Conservation (phyloP, 1,140 invertebrate genomes). For the Lordiphosa clarofinis region DNA sequence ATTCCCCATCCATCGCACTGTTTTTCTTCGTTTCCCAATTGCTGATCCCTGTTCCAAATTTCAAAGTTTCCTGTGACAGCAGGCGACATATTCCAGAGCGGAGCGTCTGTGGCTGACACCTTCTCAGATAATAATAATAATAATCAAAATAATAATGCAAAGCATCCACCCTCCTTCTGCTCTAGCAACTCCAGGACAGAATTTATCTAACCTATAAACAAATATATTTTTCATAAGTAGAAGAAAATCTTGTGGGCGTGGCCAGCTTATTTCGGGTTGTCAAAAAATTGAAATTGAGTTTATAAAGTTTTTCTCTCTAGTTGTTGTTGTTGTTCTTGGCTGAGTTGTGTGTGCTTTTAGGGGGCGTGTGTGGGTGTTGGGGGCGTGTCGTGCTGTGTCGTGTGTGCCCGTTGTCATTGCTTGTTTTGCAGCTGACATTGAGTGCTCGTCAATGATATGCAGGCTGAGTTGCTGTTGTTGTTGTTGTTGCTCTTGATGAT, state of each 20-base stretch:
- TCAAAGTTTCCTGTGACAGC: conserved; percentile 4
- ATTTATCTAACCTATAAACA: conserved; percentile 71
- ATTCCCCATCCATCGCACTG: conserved; percentile 9
- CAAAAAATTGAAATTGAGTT: conserved; percentile 71
- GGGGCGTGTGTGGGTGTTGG: conserved; percentile 33
- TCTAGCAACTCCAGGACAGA: conserved; percentile 23
- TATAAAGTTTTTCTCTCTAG: conserved; percentile 52
- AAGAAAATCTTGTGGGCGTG: conserved; percentile 61
- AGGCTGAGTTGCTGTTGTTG: conserved; percentile 37
- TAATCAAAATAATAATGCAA: conserved; percentile 23
- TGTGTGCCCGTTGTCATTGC: conserved; percentile 63
- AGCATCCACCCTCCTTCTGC: conserved; percentile 10
- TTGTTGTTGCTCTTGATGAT: conserved; percentile 41
- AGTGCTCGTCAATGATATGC: conserved; percentile 76
- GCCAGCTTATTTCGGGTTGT: conserved; percentile 45
- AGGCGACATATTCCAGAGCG: conserved; percentile 10
- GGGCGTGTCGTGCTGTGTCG: conserved; percentile 28
- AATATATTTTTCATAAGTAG: conserved; percentile 74
- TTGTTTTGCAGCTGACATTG: conserved; percentile 74
- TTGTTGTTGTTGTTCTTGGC: conserved; percentile 18
- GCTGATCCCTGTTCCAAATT: conserved; percentile 9
- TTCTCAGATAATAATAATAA: conserved; percentile 28
- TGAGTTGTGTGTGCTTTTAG: conserved; percentile 50
- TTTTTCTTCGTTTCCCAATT: conserved; percentile 9
- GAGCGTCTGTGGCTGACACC: conserved; percentile 55